phyloP scores from a whole-genome alignment of 2,888 invertebrate genomes.

The Lysandra bellargus region DNA sequence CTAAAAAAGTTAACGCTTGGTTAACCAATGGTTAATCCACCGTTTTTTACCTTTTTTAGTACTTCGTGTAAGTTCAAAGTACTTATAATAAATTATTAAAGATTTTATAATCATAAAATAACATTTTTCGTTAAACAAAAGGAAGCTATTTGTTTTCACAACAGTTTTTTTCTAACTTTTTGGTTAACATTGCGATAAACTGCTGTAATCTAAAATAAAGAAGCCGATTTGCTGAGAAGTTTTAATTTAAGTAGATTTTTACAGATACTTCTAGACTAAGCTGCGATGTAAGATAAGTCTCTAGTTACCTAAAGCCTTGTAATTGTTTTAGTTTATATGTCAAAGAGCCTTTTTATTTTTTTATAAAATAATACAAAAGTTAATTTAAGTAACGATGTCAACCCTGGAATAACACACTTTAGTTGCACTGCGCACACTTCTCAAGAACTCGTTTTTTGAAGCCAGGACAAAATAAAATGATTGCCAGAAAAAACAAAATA shows the following conservation, averaged over 20 bases:
- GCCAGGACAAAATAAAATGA: neutral
- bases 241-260: neutral
- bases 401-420: neutral
- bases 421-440: neutral
- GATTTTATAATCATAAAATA: no score
- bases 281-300: no score
- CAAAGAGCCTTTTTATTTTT: neutral
- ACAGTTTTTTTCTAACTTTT: neutral
- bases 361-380: neutral
- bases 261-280: neutral
- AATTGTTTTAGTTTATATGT: no score
- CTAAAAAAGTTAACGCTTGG: constrained; percentile 17
- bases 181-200: neutral
- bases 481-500: neutral
- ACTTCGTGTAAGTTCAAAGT: neutral
- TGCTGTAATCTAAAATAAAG: neutral
- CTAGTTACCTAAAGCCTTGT: no score
- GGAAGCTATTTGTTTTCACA: neutral
- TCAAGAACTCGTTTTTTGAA: neutral
- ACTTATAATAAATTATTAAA: neutral
- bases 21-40: neutral
- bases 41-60: neutral
- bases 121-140: no score
- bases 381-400: neutral
- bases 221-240: neutral